These are phyloP conservation scores for Scaptomyza parva DNA, from an alignment of 2,888 invertebrate genomes.

Conservation along the genomic window DNA sequence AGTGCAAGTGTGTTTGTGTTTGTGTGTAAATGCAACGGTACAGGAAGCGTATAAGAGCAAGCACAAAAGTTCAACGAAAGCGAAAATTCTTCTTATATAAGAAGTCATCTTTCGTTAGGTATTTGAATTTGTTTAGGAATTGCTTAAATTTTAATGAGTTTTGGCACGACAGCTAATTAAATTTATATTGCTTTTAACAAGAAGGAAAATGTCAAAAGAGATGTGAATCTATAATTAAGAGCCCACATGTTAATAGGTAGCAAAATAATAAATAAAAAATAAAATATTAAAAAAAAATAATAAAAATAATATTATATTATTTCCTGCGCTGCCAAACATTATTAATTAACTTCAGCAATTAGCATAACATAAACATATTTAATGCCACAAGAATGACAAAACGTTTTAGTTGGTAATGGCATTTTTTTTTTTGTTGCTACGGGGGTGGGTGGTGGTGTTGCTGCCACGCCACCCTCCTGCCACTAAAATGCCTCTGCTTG, in stretches of 20 bases:
- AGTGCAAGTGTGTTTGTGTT: not conserved
- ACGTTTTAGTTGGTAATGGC: slow-evolving; percentile 11
- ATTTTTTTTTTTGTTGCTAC: slow-evolving; percentile 19
- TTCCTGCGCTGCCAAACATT: not conserved
- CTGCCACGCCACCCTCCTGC: slow-evolving; percentile 12
- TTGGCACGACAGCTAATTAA: slow-evolving; percentile 1
- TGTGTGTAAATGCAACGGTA: slow-evolving; percentile 1
- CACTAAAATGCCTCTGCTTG: slow-evolving; percentile 3
- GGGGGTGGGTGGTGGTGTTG: slow-evolving; percentile 5
- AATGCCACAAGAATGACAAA: not conserved
- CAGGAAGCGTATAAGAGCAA: not conserved
- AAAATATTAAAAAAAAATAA: not conserved
- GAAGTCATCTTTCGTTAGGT: not conserved
- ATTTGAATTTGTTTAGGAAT: not conserved
- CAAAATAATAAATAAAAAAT: not conserved
- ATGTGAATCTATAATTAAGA: not conserved
- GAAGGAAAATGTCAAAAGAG: not conserved
- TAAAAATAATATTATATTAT: too few relatives aligned
- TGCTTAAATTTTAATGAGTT: not conserved
- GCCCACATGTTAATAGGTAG: not conserved
- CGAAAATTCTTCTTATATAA: not conserved
- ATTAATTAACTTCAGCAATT: not conserved
- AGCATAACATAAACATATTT: not conserved
- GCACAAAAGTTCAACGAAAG: slow-evolving; percentile 5
- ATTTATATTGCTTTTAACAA: not conserved